These are phyloP conservation scores for Coecobrya sp. DNA, from an alignment of 2,888 invertebrate genomes.

Conservation along the genomic window DNA sequence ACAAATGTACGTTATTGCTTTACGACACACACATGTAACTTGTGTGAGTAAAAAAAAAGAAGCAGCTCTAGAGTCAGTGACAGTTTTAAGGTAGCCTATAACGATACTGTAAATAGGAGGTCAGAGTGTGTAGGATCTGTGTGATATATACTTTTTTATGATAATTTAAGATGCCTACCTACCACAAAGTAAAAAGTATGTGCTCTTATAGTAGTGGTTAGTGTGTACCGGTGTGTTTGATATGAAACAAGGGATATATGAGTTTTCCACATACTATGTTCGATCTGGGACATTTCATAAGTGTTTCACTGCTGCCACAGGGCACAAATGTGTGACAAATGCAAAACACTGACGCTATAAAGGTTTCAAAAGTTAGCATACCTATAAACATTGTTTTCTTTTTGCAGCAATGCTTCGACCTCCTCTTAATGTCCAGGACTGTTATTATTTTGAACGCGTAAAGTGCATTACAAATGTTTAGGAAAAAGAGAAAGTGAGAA, in stretches of 20 bases:
- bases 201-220: not conserved
- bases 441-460: not conserved
- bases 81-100: conserved; percentile 42
- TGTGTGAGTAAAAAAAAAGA: not conserved
- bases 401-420: not conserved
- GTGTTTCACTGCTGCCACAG: conserved; percentile 45
- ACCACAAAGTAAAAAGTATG: conserved; percentile 17
- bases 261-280: conserved; percentile 52
- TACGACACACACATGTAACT: not conserved
- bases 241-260: conserved; percentile 7
- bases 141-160: conserved; percentile 66
- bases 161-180: conserved; percentile 72
- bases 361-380: not conserved
- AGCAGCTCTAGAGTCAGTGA: conserved; percentile 30
- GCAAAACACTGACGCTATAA: conserved; percentile 10
- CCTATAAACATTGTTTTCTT: conserved; percentile 14
- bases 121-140: not conserved
- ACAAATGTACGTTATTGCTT: conserved; percentile 13
- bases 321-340: conserved; percentile 49
- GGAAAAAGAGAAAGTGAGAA: conserved; percentile 7
- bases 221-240: not conserved
- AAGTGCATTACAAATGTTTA: not conserved
- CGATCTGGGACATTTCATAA: conserved; percentile 71
- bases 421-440: not conserved
- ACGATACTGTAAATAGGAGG: not conserved